Percentiles rank a stretch among this genome's conserved stretches.
Evolutionary conservation across 2,113 vertebrate genomes (phyloP).

Genomic region (Pogonocichla stellata): DNA sequence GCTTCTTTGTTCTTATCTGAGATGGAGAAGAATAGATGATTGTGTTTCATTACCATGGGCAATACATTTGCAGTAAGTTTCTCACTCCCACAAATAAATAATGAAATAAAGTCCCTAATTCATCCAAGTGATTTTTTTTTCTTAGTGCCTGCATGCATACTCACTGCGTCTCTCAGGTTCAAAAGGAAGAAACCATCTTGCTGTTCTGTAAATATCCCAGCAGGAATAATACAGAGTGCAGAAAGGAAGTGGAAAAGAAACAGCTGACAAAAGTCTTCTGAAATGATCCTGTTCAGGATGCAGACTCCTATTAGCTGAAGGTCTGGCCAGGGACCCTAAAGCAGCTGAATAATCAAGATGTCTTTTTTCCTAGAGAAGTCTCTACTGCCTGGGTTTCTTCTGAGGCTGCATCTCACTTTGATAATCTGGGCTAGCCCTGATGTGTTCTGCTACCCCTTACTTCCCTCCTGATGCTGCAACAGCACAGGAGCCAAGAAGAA

Average conservation of each 20-base stretch:
- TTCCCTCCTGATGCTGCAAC: not conserved
- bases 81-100: conserved; percentile 33
- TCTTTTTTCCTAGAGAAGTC: not conserved
- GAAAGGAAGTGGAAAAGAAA: not conserved
- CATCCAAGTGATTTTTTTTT: not conserved
- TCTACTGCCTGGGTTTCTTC: not conserved
- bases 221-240: not conserved
- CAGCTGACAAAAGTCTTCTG: not conserved
- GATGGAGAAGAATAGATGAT: conserved; percentile 1
- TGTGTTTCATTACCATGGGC: conserved; percentile 12
- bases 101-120: conserved; percentile 5
- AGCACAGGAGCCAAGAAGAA: not conserved
- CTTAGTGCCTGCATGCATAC: not conserved
- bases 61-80: not conserved
- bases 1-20: conserved; percentile 39
- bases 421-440: not conserved
- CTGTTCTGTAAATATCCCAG: not conserved
- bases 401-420: not conserved
- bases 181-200: not conserved
- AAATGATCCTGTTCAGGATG: not conserved
- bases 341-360: not conserved
- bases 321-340: not conserved
- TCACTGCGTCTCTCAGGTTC: not conserved
- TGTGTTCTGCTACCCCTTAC: not conserved
- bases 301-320: not conserved